Conservation (phyloP, 2,797 vertebrate genomes). For the Clarias fuscus region DNA sequence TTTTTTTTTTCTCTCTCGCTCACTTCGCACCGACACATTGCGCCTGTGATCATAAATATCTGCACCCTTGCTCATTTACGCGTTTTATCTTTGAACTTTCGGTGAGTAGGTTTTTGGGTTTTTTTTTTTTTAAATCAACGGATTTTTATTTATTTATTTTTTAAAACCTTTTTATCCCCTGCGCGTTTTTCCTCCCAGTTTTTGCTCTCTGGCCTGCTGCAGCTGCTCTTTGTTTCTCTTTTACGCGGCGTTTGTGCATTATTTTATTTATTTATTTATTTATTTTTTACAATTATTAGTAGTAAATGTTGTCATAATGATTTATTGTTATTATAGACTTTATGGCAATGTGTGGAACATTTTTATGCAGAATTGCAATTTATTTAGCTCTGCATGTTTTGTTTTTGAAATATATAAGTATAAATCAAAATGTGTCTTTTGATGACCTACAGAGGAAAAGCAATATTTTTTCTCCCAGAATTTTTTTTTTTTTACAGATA, state of each 20-base stretch:
- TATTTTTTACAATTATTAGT: no score
- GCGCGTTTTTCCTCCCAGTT: slow-evolving; percentile 53
- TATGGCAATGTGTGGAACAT: no score
- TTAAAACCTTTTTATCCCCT: slow-evolving; percentile 70
- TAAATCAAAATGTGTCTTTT: background rate
- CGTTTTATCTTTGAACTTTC: slow-evolving; percentile 77
- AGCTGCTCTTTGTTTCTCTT: slow-evolving; percentile 34
- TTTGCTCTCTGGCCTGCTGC: background rate
- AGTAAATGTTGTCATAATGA: background rate
- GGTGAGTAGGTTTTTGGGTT: slow-evolving; percentile 77
- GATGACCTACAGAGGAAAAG: background rate
- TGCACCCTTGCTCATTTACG: slow-evolving; percentile 58
- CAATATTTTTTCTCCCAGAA: background rate
- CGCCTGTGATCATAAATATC: slow-evolving; percentile 19
- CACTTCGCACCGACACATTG: background rate
- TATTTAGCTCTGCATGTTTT: background rate
- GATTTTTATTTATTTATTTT: slow-evolving; percentile 61
- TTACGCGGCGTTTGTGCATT: background rate
- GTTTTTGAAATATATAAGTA: background rate
- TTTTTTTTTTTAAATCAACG: slow-evolving; percentile 59
- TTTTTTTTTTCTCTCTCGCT: background rate
- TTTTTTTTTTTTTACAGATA: no score
- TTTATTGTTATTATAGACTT: background rate
- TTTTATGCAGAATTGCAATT: background rate
- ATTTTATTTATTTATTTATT: no score